Evolutionary conservation across 1,140 invertebrate species (phyloP).

Genomic region (Zaprionus ghesquierei): DNA sequence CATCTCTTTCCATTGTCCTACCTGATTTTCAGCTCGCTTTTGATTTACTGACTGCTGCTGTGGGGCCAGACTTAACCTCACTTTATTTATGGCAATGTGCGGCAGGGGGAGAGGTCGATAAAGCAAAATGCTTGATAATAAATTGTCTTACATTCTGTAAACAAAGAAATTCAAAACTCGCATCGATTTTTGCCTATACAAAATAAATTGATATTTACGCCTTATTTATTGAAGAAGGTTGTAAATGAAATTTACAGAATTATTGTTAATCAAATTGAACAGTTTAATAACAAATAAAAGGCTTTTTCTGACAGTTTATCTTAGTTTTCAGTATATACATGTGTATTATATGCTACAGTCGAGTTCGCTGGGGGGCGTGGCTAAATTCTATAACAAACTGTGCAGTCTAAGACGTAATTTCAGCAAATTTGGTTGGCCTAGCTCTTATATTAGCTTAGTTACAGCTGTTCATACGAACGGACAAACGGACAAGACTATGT

Average conservation of each 20-base stretch:
- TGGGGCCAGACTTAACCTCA: background rate
- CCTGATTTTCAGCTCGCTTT: constrained; percentile 53
- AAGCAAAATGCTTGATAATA: background rate
- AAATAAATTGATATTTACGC: background rate
- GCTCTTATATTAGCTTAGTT: too few species aligned
- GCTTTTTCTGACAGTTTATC: too few species aligned
- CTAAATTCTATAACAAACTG: too few species aligned
- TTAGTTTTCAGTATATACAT: too few species aligned
- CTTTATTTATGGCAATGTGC: background rate
- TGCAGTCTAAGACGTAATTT: too few species aligned
- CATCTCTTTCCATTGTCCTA: constrained; percentile 35
- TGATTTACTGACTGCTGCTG: constrained; percentile 34
- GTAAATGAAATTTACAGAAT: background rate
- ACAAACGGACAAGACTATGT: too few species aligned
- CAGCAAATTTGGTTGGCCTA: too few species aligned
- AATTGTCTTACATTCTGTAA: background rate
- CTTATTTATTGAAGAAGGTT: background rate
- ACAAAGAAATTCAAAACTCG: background rate
- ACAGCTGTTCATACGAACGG: too few species aligned
- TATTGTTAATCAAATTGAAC: background rate
- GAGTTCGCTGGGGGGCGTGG: too few species aligned
- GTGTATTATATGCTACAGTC: too few species aligned
- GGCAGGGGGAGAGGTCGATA: too few species aligned
- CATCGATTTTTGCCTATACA: background rate
- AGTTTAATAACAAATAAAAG: background rate